Percentiles rank a stretch among this genome's conserved stretches.
Evolutionary conservation across 2,888 invertebrate genomes (phyloP).

Genomic region (Endomychus coccineus): DNA sequence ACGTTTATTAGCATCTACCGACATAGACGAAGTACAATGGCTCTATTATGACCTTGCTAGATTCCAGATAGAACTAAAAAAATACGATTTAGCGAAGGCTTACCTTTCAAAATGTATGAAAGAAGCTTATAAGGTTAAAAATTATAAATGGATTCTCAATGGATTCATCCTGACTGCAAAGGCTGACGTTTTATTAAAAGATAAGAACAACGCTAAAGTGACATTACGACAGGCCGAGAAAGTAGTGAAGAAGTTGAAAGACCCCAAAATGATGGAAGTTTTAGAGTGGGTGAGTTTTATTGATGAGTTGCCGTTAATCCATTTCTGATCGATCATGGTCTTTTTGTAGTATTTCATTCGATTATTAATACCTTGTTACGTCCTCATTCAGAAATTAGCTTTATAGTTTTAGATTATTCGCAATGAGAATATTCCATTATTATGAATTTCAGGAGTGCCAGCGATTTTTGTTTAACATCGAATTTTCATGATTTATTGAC

Average conservation of each 20-base stretch:
- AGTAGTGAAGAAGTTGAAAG: slow-evolving; percentile 35
- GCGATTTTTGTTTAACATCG: no score
- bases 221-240: slow-evolving; percentile 32
- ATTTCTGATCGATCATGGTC: no score
- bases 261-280: slow-evolving; percentile 36
- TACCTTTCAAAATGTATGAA: slow-evolving; percentile 39
- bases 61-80: slow-evolving; percentile 38
- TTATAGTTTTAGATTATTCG: no score
- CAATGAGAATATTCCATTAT: no score
- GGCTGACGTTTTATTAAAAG: slow-evolving; percentile 43
- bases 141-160: slow-evolving; percentile 43
- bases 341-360: no score
- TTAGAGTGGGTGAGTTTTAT: slow-evolving; percentile 28
- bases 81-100: slow-evolving; percentile 42
- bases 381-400: no score
- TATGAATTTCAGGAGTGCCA: no score
- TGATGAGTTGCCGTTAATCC: no score
- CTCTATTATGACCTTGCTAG: slow-evolving; percentile 45
- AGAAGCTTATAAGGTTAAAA: slow-evolving; percentile 32
- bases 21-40: slow-evolving; percentile 44
- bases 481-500: no score
- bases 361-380: no score
- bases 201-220: slow-evolving; percentile 45
- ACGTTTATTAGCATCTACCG: slow-evolving; percentile 31
- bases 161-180: slow-evolving; percentile 41